Evolutionary conservation across 2,113 vertebrate genomes (phyloP).

Genomic region (Apus apus): DNA sequence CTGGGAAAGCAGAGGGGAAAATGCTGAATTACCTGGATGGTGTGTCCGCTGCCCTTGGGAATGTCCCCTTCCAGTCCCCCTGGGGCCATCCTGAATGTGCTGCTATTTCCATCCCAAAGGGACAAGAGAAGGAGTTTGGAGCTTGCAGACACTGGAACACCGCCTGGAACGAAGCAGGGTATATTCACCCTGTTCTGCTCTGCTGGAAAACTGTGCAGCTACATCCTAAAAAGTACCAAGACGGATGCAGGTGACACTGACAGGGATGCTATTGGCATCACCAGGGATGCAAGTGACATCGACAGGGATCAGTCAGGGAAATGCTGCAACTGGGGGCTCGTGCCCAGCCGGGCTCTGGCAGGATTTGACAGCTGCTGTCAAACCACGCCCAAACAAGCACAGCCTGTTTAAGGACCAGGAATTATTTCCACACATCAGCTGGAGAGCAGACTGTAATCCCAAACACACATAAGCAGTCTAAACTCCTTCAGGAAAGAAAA

Average conservation of each 20-base stretch:
- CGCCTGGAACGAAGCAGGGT: neutral
- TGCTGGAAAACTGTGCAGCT: neutral
- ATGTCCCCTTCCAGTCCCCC: neutral
- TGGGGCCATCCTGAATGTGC: neutral
- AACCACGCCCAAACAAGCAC: neutral
- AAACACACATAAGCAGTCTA: neutral
- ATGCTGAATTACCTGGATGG: neutral
- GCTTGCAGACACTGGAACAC: neutral
- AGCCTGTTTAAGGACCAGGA: neutral
- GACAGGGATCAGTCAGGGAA: neutral
- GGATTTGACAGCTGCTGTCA: neutral
- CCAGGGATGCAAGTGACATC: neutral
- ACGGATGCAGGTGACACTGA: neutral
- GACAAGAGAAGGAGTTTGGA: neutral
- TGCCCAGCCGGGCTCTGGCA: neutral
- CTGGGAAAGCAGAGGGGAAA: neutral
- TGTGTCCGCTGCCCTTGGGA: neutral
- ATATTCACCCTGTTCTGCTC: neutral
- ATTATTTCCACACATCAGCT: slow-evolving; percentile 30
- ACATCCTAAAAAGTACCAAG: fast-evolving
- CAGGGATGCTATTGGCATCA: neutral
- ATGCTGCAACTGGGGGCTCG: neutral
- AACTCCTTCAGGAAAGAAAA: neutral
- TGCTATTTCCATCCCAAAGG: neutral
- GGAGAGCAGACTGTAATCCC: slow-evolving; percentile 1